Evolutionary conservation across 2,888 invertebrate species (phyloP), one percentile per base, ranked within the genome.

Genomic region (Danaus chrysippus): DNA sequence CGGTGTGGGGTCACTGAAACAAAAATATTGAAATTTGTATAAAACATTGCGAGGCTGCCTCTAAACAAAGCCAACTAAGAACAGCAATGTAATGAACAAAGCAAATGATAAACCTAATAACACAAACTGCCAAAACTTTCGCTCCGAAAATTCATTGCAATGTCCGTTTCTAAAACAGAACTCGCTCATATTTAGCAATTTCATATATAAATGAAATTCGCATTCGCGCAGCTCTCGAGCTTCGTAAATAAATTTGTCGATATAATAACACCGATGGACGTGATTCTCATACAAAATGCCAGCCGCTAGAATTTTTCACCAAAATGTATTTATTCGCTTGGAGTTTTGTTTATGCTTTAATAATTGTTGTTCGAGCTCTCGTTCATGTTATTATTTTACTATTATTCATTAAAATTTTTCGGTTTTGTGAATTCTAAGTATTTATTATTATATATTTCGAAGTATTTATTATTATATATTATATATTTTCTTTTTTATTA

Each of bases 1-100:
- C 0, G 90, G 91, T 0, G 90, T 89, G 1, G 91, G 91, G 67
- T 90, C 84, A 55, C 91, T 91, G 82, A 83, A 81, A 23, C 19
- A 12, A 9, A 41, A 56, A 13, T 10, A 34, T 19, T n/a, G 19
- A 0, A 8, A 12, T 11, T 12, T 9, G 10, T 12, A 42, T 55
- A 11, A 15, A 43, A 56, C 12, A 56, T 10, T 43, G n/a, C 12
- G n/a, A n/a, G 12, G 8, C 23, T 34, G 8, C 23, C 23, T 34
- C 23, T 34, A 34, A 34, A 34, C 8, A 6, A 34, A 17, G 17
- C 10, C 17, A 10, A 49, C 49, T 17, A 11, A 49, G 15, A 49
- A 49, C 11, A 43, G 17, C 17, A 49, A 49, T 49, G 11, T 49
- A 49, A 49, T 17, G 15, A 17, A 49, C 49, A 49, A 49, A 49